These are phyloP conservation scores for Sphaerophoria taeniata DNA, from an alignment of 2,888 invertebrate genomes.

Conservation along the genomic window DNA sequence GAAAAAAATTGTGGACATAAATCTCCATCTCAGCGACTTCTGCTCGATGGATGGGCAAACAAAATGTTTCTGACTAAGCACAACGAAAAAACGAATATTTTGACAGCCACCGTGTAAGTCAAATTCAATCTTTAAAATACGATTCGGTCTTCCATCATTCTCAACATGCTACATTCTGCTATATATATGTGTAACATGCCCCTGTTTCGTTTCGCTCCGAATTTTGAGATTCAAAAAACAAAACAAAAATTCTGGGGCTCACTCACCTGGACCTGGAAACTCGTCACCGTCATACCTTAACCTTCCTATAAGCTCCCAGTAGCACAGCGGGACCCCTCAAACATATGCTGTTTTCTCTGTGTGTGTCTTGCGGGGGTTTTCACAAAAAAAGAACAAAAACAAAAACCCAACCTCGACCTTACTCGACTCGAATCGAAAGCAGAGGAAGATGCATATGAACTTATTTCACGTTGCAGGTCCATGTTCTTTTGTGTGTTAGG, in stretches of 20 bases:
- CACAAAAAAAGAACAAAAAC: not conserved
- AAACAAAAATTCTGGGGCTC: slow-evolving; percentile 34
- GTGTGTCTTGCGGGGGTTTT: slow-evolving; percentile 25
- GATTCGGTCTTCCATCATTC: slow-evolving; percentile 63
- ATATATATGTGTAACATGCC: slow-evolving; percentile 73
- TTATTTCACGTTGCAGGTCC: slow-evolving; percentile 51
- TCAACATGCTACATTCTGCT: slow-evolving; percentile 39
- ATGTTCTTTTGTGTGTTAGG: slow-evolving; percentile 50
- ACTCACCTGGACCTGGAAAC: slow-evolving; percentile 57
- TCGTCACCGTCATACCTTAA: not conserved
- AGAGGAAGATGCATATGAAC: slow-evolving; percentile 28
- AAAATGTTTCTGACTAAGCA: slow-evolving; percentile 47
- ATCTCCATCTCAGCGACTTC: slow-evolving; percentile 66
- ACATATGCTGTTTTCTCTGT: slow-evolving; percentile 62
- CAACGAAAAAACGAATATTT: slow-evolving; percentile 65
- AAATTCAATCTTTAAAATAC: slow-evolving; percentile 63
- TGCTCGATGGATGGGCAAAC: slow-evolving; percentile 66
- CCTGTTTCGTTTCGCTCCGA: slow-evolving; percentile 67
- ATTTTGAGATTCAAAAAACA: slow-evolving; percentile 13
- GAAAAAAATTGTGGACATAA: slow-evolving; percentile 53
- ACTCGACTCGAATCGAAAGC: too few relatives aligned
- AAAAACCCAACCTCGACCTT: not conserved
- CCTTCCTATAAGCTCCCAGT: slow-evolving; percentile 56
- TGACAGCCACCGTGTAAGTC: slow-evolving; percentile 72
- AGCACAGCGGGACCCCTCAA: slow-evolving; percentile 71